Evolutionary conservation across 1,140 invertebrate genomes (phyloP), one percentile per base, ranked within the genome.

Genomic region (Saccostrea glomerata): DNA sequence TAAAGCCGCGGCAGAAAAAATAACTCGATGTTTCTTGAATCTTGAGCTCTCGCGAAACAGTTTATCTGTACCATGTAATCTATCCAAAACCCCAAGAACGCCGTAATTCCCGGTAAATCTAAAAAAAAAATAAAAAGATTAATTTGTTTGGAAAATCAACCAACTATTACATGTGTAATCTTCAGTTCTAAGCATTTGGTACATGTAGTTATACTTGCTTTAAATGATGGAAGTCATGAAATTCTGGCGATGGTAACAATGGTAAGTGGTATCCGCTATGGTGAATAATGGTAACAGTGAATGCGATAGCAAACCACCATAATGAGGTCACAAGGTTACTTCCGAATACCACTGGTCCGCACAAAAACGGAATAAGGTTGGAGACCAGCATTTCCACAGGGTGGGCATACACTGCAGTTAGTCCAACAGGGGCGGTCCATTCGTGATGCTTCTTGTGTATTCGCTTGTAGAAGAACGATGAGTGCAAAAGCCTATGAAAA

Each of bases 211-310:
- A 13, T 25, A 98, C 97, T 98, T 97, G 94, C 93, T 93, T 93
- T 25, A 94, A 54, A 95, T 98, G 98, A 95, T 98, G 98, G 94
- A 97, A 98, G 95, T 98, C 98, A 93, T 98, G 98, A 5, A 97
- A 97, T 95, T 98, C 97, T 17, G 97, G 97, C 23, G 97, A 98
- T 17, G 97, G 97, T 92, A 98, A 96, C 91, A 98, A 97, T 0
- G 98, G 98, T 90, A 98, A 95, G 95, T 98, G 98, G 92, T 98
- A 98, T 13, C 98, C 98, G 77, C 97, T 97, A 92, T 98, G 98
- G 40, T 97, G 97, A 92, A 98, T 97, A 1, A 98, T 95, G 0
- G 98, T 98, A 5, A 97, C 97, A 9, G 97, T 92, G 86, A 97
- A 96, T 3, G 97, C 97, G 56, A 98, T 92, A 0, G 96, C 96